These are phyloP conservation scores for Muntiacus reevesi DNA, from an alignment of 2,113 vertebrate species.

Conservation along the genomic window DNA sequence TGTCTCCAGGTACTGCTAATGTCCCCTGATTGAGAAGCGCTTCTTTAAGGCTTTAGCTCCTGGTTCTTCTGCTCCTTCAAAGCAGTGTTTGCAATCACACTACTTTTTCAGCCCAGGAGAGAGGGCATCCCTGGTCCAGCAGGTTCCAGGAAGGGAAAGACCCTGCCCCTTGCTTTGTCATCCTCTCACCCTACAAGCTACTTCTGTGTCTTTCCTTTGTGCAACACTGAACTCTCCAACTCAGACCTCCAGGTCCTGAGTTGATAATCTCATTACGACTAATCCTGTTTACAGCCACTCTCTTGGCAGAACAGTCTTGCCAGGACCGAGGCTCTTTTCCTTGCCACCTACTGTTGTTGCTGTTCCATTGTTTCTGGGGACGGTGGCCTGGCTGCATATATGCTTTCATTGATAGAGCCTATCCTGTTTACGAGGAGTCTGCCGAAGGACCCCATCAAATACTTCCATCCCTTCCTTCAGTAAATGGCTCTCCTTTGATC, in stretches of 20 bases:
- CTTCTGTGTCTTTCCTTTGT: background rate
- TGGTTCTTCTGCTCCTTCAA: background rate
- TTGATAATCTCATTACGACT: conserved; percentile 79
- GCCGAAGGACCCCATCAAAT: conserved; percentile 62
- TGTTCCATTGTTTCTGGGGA: conserved; percentile 60
- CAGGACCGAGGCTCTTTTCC: conserved; percentile 53
- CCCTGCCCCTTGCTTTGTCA: background rate
- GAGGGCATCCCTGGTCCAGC: background rate
- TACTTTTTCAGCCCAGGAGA: background rate
- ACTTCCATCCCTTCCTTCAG: conserved; percentile 59
- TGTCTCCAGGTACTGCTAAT: background rate
- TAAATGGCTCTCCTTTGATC: conserved; percentile 73
- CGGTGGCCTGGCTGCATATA: background rate
- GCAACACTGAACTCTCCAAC: background rate
- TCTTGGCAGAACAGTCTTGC: conserved; percentile 68
- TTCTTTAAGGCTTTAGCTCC: background rate
- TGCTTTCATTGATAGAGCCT: conserved; percentile 53
- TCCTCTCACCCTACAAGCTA: background rate
- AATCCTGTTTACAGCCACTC: conserved; percentile 78
- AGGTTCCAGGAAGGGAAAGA: background rate
- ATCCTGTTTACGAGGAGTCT: conserved; percentile 67
- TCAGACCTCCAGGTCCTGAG: conserved; percentile 13
- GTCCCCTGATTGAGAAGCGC: background rate
- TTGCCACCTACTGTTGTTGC: conserved; percentile 55
- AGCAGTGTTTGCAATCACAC: background rate